phyloP scores from a whole-genome alignment of 1,140 invertebrate species.

The Aphelenchoides fujianensis region DNA sequence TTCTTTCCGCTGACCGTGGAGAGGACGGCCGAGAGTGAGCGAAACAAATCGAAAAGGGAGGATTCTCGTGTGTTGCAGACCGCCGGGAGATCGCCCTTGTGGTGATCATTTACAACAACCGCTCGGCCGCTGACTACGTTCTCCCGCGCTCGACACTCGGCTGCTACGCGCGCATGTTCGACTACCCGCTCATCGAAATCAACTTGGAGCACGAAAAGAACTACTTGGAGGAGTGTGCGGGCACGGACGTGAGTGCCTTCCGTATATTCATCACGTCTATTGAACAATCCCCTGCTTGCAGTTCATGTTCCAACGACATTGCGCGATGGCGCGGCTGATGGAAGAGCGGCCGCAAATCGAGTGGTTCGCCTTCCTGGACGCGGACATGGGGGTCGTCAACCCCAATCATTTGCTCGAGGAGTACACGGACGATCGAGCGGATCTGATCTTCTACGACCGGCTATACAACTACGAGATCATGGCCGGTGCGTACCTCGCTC shows the following conservation, averaged over 20 bases:
- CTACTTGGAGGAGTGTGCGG: slow-evolving; percentile 12
- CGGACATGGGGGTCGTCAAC: slow-evolving; percentile 47
- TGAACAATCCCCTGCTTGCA: slow-evolving; percentile 1
- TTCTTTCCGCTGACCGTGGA: slow-evolving; percentile 15
- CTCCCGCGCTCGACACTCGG: slow-evolving; percentile 23
- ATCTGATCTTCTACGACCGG: slow-evolving; percentile 46
- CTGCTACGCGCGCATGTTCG: slow-evolving; percentile 20
- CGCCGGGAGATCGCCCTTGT: slow-evolving; percentile 15
- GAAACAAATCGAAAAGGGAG: neutral
- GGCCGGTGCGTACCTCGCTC: slow-evolving; percentile 43
- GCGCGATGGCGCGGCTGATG: slow-evolving; percentile 39
- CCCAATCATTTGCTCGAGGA: slow-evolving; percentile 49
- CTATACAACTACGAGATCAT: slow-evolving; percentile 49
- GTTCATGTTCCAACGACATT: slow-evolving; percentile 52
- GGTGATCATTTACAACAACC: slow-evolving; percentile 64
- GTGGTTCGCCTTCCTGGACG: slow-evolving; percentile 48
- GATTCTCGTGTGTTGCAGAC: too few relatives aligned
- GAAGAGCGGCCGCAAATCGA: slow-evolving; percentile 21
- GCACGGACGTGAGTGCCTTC: slow-evolving; percentile 30
- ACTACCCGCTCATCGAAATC: slow-evolving; percentile 29
- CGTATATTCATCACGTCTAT: neutral
- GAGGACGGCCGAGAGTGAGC: neutral
- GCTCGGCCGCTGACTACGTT: slow-evolving; percentile 13
- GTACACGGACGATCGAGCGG: slow-evolving; percentile 23
- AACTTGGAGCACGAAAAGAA: slow-evolving; percentile 14